Evolutionary conservation across 2,797 vertebrate species (phyloP), one percentile per base, ranked within the genome.

Genomic region (Falco cherrug): DNA sequence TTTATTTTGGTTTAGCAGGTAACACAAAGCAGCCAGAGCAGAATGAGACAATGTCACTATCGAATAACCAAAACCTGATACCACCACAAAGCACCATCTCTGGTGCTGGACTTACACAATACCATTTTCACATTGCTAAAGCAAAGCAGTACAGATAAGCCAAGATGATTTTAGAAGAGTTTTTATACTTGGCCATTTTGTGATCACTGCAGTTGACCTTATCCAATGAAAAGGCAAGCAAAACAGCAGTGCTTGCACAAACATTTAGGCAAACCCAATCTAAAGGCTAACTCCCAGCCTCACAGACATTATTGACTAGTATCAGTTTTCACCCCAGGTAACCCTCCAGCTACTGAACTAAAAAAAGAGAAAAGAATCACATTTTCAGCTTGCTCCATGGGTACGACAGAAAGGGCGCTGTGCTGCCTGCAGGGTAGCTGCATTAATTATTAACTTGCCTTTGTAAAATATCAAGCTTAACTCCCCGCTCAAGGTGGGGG

Each of bases 361-460:
- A 78, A 69, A 69, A 43, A 39, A 78, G 57, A 84, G 87, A 82
- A 82, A 76, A 95, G 84, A 97, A 96, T 37, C 65, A 16, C 94
- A 94, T 81, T 92, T 97, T 92, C 89, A 59, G 84, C 51, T 48
- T 3, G 13, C 95, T 97, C 97, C 87, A 77, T 26, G 59, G 95
- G 91, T 68, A 81, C 13, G 0, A 65, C 74, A 88, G 91, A 84
- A 95, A 92, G 60, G 75, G 37, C 9, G 1, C 65, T 50, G 86
- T 6, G 76, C 92, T 93, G 94, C 96, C 95, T 35, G 73, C 81
- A 76, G 95, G 95, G 92, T 50, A 95, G 33, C 56, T 14, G 68
- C 33, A 43, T 96, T 96, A 96, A 98, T 98, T 93, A 97, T 98
- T 98, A 98, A 98, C 97, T 96, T 80, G 95, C 94, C 95, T 97